These are phyloP conservation scores for Philypnodon macrostomus DNA, from an alignment of 2,797 vertebrate species.

Conservation along the genomic window DNA sequence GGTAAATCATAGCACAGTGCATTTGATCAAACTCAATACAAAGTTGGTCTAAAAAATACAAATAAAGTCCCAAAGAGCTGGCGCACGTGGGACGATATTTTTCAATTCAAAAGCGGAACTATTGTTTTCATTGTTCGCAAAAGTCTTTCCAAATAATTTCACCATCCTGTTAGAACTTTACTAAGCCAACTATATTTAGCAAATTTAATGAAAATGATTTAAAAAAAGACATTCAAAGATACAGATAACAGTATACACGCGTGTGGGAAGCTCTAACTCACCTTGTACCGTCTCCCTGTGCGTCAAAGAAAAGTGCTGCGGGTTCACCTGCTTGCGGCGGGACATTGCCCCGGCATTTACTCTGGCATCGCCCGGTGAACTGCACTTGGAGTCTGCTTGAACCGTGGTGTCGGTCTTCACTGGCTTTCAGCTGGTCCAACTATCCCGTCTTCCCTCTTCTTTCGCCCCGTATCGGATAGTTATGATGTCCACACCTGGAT, in stretches of 20 bases:
- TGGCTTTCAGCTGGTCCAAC: conserved; percentile 64
- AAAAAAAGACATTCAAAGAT: no score
- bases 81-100: not conserved
- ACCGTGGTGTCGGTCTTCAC: conserved; percentile 78
- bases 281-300: conserved; percentile 93
- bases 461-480: conserved; percentile 20
- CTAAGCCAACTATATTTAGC: not conserved
- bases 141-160: not conserved
- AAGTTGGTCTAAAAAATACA: not conserved
- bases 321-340: conserved; percentile 99
- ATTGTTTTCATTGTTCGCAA: not conserved
- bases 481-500: conserved; percentile 45
- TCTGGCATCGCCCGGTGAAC: conserved; percentile 97
- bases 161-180: not conserved
- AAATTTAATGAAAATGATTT: no score
- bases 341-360: conserved; percentile 99
- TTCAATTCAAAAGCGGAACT: not conserved
- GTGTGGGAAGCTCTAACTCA: conserved; percentile 72
- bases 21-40: not conserved
- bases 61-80: not conserved
- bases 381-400: conserved; percentile 82
- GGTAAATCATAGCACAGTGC: not conserved
- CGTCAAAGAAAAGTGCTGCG: conserved; percentile 94
- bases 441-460: conserved; percentile 39
- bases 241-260: not conserved